phyloP scores from a whole-genome alignment of 2,113 vertebrate genomes.

The Cottus gobio region DNA sequence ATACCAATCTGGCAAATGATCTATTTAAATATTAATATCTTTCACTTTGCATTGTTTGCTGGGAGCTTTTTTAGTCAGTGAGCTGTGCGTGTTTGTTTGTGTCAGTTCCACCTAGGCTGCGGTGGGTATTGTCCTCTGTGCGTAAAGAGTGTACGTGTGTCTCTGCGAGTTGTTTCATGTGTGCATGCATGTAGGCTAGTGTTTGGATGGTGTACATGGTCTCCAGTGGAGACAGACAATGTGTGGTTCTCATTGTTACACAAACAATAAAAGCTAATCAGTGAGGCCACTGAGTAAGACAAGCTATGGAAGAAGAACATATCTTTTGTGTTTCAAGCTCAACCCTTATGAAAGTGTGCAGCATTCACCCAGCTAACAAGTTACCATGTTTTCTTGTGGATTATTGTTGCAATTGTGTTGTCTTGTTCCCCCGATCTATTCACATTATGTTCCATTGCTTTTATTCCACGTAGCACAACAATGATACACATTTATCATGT shows the following conservation, averaged over 20 bases:
- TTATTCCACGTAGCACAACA: neutral
- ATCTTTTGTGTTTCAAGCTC: conserved; percentile 17
- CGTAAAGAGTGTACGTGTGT: conserved; percentile 33
- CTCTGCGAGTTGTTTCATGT: conserved; percentile 59
- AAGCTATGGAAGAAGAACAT: conserved; percentile 40
- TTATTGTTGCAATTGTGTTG: conserved; percentile 1
- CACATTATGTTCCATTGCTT: conserved; percentile 21
- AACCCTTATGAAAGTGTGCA: conserved; percentile 7
- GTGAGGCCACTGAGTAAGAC: conserved; percentile 51
- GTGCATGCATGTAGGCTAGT: conserved; percentile 36
- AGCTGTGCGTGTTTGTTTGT: conserved; percentile 77
- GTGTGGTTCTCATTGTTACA: conserved; percentile 50
- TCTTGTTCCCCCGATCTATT: neutral
- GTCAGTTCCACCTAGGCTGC: conserved; percentile 72
- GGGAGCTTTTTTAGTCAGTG: conserved; percentile 73
- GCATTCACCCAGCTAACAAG: conserved; percentile 36
- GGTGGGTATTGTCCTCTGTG: conserved; percentile 66
- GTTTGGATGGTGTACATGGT: conserved; percentile 52
- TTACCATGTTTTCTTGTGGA: neutral
- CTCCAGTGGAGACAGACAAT: conserved; percentile 57
- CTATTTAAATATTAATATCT: conserved; percentile 85
- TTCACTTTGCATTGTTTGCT: conserved; percentile 81
- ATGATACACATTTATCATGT: conserved; percentile 8
- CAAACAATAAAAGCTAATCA: conserved; percentile 63
- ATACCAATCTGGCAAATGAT: conserved; percentile 85